A percentile compares a stretch with the other conserved stretches of the same genome.
These are phyloP conservation scores for Ptychodera flava DNA, from an alignment of 35 echinoderm and acorn worm species.

Conservation along the genomic window DNA sequence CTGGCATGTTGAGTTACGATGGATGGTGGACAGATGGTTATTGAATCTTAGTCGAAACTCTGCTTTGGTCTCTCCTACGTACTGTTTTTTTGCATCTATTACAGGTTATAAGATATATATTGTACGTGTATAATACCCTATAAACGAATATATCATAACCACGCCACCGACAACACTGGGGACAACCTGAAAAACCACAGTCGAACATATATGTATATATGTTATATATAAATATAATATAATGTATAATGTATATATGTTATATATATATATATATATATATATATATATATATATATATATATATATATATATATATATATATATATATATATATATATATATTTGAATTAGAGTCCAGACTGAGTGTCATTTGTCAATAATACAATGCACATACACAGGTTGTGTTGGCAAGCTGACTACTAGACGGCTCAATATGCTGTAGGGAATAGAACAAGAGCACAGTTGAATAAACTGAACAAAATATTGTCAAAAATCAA, in stretches of 20 bases:
- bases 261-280: conserved; percentile 3
- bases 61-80: too few relatives aligned
- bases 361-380: not conserved
- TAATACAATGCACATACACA: not conserved
- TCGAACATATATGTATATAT: not conserved
- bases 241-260: not conserved
- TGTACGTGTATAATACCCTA: not conserved
- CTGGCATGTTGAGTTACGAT: too few relatives aligned
- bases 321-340: conserved; percentile 3
- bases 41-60: too few relatives aligned
- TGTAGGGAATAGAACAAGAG: too few relatives aligned
- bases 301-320: conserved; percentile 3
- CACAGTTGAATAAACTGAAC: too few relatives aligned
- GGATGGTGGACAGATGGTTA: too few relatives aligned
- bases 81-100: too few relatives aligned
- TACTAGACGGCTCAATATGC: too few relatives aligned
- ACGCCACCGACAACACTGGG: too few relatives aligned
- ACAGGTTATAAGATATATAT: not conserved
- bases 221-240: not conserved
- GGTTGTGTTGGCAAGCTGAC: too few relatives aligned
- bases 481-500: too few relatives aligned
- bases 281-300: conserved; percentile 3
- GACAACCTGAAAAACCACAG: too few relatives aligned
- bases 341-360: not conserved
- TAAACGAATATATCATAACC: not conserved